Percentiles rank a stretch among this genome's conserved stretches.
Conservation (phyloP, 2,888 invertebrate species). For the Stegana nigrithorax region DNA sequence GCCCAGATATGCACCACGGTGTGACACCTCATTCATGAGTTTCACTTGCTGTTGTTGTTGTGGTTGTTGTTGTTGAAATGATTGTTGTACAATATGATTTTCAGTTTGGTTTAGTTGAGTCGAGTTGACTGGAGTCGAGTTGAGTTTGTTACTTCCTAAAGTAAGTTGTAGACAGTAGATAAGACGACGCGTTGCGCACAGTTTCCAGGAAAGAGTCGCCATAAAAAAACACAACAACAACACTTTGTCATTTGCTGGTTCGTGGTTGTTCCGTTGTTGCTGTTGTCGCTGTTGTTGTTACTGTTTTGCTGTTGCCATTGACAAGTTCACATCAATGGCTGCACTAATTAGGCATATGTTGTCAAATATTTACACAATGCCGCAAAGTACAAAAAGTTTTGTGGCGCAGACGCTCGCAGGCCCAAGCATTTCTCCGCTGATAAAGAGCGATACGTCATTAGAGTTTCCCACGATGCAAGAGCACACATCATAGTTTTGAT, state of each 20-base stretch:
- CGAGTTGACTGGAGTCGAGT: conserved; percentile 23
- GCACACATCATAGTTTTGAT: conserved; percentile 47
- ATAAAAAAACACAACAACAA: background rate
- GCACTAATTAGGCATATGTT: conserved; percentile 66
- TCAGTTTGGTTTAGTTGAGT: background rate
- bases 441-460: conserved; percentile 10
- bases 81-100: too few relatives aligned
- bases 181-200: background rate
- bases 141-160: conserved; percentile 14
- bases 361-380: conserved; percentile 63
- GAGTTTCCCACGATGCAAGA: conserved; percentile 51
- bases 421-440: too few relatives aligned
- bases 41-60: too few relatives aligned
- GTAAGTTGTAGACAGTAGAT: conserved; percentile 11
- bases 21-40: too few relatives aligned
- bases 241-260: conserved; percentile 10
- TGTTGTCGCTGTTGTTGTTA: background rate
- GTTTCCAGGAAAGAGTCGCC: conserved; percentile 8
- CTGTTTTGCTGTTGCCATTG: conserved; percentile 36
- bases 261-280: conserved; percentile 13
- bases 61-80: too few relatives aligned
- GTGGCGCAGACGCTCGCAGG: too few relatives aligned
- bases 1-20: too few relatives aligned
- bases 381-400: conserved; percentile 61
- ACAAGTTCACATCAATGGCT: conserved; percentile 54